phyloP scores from a whole-genome alignment of 1,140 invertebrate species.

The Eueides isabella region DNA sequence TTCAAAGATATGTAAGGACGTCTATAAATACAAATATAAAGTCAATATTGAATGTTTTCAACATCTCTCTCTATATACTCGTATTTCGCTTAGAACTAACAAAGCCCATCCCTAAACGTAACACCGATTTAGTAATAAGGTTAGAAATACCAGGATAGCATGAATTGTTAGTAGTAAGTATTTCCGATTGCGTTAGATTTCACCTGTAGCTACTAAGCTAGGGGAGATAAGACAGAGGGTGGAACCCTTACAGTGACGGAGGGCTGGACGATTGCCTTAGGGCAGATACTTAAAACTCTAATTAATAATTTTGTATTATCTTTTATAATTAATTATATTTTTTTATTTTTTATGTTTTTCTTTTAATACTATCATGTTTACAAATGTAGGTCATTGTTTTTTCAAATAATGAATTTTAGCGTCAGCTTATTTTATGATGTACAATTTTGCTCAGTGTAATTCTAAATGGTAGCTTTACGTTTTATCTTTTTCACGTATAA shows the following conservation, averaged over 20 bases:
- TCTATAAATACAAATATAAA: too few relatives aligned
- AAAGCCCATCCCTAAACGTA: conserved; percentile 15
- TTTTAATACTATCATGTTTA: too few relatives aligned
- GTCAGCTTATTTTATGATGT: too few relatives aligned
- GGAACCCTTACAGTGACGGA: not conserved
- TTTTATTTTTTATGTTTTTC: not conserved
- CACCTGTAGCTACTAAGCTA: conserved; percentile 25
- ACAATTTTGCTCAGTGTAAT: too few relatives aligned
- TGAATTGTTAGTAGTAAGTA: conserved; percentile 32
- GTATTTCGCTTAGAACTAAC: not conserved
- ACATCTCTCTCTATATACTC: not conserved
- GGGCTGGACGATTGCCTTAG: not conserved
- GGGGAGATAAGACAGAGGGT: conserved; percentile 10
- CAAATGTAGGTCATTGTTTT: too few relatives aligned
- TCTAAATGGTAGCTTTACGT: too few relatives aligned
- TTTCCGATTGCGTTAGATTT: conserved; percentile 22
- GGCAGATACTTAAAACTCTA: not conserved
- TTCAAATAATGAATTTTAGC: too few relatives aligned
- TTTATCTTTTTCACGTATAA: too few relatives aligned
- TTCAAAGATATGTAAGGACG: too few relatives aligned
- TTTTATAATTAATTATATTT: not conserved
- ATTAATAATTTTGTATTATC: not conserved
- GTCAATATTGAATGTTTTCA: not conserved
- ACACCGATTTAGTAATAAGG: conserved; percentile 73
- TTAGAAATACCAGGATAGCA: conserved; percentile 72